A percentile compares a stretch with the other conserved stretches of the same genome.
These are phyloP conservation scores for Myocastor coypus DNA, from an alignment of 2,113 vertebrate species.

Conservation along the genomic window DNA sequence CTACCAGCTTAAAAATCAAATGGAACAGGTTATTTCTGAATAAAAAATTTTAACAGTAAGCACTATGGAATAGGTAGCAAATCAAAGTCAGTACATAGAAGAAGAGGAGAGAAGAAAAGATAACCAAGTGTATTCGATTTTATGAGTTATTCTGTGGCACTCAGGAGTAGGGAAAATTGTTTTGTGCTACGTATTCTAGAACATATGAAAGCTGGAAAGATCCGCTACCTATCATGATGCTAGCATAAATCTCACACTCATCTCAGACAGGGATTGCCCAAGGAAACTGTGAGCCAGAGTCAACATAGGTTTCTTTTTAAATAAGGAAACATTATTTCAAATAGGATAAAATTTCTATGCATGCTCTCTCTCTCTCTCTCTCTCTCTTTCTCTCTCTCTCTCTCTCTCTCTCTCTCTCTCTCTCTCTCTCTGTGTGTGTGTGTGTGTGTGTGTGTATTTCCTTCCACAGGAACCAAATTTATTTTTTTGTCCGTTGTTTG, in stretches of 20 bases:
- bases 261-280: neutral
- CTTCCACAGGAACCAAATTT: conserved; percentile 6
- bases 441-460: neutral
- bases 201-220: neutral
- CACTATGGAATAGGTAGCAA: neutral
- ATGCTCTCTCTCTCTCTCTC: too few species aligned
- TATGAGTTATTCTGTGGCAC: neutral
- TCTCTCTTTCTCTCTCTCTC: too few species aligned
- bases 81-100: neutral
- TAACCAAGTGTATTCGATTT: neutral
- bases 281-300: neutral
- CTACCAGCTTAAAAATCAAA: neutral
- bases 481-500: conserved; percentile 47
- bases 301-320: conserved; percentile 19
- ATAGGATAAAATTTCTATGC: neutral
- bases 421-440: too few species aligned
- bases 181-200: neutral
- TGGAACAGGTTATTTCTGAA: neutral
- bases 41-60: conserved; percentile 13
- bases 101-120: neutral
- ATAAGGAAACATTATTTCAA: conserved; percentile 22
- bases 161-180: neutral
- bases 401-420: too few species aligned
- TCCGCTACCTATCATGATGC: neutral
- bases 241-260: neutral